Percentiles rank a stretch among this genome's conserved stretches.
Evolutionary conservation across 2,797 vertebrate species (phyloP).

Genomic region (Epinephelus coioides): DNA sequence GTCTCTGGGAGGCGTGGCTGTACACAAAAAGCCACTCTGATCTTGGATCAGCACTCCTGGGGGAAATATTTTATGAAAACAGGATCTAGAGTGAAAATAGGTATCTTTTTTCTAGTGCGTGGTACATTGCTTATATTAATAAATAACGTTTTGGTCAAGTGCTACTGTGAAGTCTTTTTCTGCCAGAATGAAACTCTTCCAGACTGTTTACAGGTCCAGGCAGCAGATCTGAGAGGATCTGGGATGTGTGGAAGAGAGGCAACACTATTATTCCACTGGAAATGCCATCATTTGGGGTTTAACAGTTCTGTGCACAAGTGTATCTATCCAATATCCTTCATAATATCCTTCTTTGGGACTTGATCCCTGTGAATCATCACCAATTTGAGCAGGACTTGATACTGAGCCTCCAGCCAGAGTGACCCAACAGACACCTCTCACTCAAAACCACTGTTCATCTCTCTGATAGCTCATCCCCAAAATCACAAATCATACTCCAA

Average conservation of each 20-base stretch:
- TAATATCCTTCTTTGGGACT: slow-evolving; percentile 1
- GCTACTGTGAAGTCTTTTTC: slow-evolving; percentile 62
- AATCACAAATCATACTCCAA: too few species aligned
- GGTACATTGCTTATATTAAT: slow-evolving; percentile 82
- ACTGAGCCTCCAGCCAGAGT: background rate
- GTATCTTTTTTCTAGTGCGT: slow-evolving; percentile 81
- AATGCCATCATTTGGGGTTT: slow-evolving; percentile 3
- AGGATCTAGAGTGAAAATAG: slow-evolving; percentile 68
- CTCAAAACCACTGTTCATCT: too few species aligned
- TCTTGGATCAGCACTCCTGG: slow-evolving; percentile 66
- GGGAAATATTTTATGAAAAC: slow-evolving; percentile 66
- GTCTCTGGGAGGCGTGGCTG: slow-evolving; percentile 12
- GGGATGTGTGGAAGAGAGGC: background rate
- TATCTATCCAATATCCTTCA: background rate
- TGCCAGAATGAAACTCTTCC: slow-evolving; percentile 18
- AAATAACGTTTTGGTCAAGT: slow-evolving; percentile 82
- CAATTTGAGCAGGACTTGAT: slow-evolving; percentile 12
- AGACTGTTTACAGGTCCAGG: background rate
- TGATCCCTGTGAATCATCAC: slow-evolving; percentile 1
- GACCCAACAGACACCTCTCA: background rate
- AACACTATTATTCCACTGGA: background rate
- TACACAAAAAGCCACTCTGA: slow-evolving; percentile 41
- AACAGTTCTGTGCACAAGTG: background rate
- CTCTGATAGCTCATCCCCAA: too few species aligned
- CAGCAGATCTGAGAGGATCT: background rate